A percentile compares a stretch with the other conserved stretches of the same genome.
Conservation (phyloP, 2,888 invertebrate species). For the Cybosia mesomella region DNA sequence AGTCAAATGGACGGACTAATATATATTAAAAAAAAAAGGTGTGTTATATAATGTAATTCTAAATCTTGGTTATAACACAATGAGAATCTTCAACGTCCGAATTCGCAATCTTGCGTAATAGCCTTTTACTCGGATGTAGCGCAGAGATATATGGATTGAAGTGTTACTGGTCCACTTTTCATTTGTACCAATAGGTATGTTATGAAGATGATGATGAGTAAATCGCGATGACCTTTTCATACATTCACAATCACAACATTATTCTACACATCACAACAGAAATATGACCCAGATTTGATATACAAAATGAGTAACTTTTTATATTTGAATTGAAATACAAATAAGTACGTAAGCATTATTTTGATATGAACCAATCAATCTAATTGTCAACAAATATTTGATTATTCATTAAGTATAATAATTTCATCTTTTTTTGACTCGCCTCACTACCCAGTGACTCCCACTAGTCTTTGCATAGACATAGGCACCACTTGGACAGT, state of each 20-base stretch:
- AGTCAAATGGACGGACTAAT: too few species aligned
- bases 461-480: too few species aligned
- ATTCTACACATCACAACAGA: neutral
- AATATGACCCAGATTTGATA: neutral
- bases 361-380: too few species aligned
- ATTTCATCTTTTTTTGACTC: too few species aligned
- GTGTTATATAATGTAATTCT: neutral
- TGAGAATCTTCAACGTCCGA: constrained; percentile 30
- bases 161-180: constrained; percentile 43
- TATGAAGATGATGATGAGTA: constrained; percentile 30
- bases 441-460: too few species aligned
- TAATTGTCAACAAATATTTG: too few species aligned
- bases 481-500: too few species aligned
- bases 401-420: too few species aligned
- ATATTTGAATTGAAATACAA: too few species aligned
- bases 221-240: constrained; percentile 38
- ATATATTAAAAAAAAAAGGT: too few species aligned
- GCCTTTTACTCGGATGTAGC: constrained; percentile 58
- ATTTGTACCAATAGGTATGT: constrained; percentile 14
- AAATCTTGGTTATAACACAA: constrained; percentile 17
- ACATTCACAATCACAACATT: constrained; percentile 19
- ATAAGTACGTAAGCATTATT: too few species aligned
- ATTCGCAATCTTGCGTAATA: constrained; percentile 52
- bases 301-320: neutral
- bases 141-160: constrained; percentile 32